Percentiles rank a stretch among this genome's conserved stretches.
Conservation (phyloP, 2,113 vertebrate species). For the Brachyhypopomus gauderio region DNA sequence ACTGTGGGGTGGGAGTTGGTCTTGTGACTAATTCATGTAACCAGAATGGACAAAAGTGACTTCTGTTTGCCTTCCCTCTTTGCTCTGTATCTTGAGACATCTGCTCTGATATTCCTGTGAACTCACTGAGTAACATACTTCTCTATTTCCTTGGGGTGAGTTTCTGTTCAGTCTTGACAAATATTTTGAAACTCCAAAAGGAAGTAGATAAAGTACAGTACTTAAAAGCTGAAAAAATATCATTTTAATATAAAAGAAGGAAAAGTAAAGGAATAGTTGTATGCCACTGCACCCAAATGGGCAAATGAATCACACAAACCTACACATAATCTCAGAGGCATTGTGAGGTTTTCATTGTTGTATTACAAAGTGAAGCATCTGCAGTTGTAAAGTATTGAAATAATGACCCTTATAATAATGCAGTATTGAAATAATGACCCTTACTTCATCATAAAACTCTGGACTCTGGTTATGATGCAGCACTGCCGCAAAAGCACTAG, state of each 20-base stretch:
- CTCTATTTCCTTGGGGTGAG: neutral
- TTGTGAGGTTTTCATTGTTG: neutral
- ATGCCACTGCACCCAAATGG: neutral
- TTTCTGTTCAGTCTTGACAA: neutral
- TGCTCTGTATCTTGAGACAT: neutral
- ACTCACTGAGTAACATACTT: neutral
- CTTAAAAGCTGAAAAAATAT: neutral
- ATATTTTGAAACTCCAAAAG: neutral
- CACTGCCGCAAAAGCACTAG: conserved; percentile 80
- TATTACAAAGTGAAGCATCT: neutral
- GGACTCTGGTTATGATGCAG: conserved; percentile 96
- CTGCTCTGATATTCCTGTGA: neutral
- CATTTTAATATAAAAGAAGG: neutral
- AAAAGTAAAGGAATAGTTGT: neutral
- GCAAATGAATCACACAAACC: neutral
- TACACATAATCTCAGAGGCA: neutral
- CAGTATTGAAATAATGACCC: conserved; percentile 25
- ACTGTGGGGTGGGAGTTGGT: neutral
- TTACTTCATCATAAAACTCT: conserved; percentile 97
- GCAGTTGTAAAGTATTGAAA: neutral
- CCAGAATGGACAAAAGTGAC: conserved; percentile 14
- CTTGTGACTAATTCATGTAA: conserved; percentile 8
- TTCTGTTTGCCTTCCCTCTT: neutral
- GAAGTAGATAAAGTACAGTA: neutral
- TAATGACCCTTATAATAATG: conserved; percentile 71